Evolutionary conservation across 1,140 invertebrate species (phyloP), one percentile per base, ranked within the genome.

Genomic region (Drosophila virilis): DNA sequence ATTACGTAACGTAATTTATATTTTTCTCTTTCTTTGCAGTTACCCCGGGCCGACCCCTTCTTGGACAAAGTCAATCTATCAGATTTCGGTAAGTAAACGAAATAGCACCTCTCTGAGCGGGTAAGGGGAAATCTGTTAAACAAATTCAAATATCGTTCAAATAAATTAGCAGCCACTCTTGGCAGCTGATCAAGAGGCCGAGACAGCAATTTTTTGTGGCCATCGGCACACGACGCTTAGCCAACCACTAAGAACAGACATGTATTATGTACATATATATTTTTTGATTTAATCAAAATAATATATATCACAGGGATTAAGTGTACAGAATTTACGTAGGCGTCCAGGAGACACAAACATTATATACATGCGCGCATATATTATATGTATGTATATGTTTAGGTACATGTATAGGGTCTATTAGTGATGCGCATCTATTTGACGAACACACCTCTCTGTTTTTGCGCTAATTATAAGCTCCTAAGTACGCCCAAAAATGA

Each of bases 11-110:
- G 22, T 28, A 28, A 28, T 48, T 66, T 70, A 61, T 72, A 58
- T 45, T 38, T 6, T 8, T 38, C 51, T 50, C 38, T 61, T 28
- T 12, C 42, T 96, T 97, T 48, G 46, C 94, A 98, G 97, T 94
- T 98, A 85, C 97, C 97, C 45, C 96, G 97, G 8, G 96, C 96
- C 15, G 97, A 97, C 93, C 97, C 97, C 22, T 97, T 98, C 93
- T 92, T 97, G 92, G 97, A 97, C 92, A 97, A 97, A 94, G 95
- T 97, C 78, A 96, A 95, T 84, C 93, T 97, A 54, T 96, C 96
- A 28, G 96, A 97, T 94, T 94, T 97, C 85, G 96, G 96, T 97
- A 93, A 96, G 96, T 96, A 60, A 61, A 45, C 40, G 22, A 51
- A 35, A 68, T 58, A 8, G 17, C 7, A 13, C 45, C 13, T 9